Conservation (phyloP, 1,140 invertebrate species). For the Galleria mellonella region DNA sequence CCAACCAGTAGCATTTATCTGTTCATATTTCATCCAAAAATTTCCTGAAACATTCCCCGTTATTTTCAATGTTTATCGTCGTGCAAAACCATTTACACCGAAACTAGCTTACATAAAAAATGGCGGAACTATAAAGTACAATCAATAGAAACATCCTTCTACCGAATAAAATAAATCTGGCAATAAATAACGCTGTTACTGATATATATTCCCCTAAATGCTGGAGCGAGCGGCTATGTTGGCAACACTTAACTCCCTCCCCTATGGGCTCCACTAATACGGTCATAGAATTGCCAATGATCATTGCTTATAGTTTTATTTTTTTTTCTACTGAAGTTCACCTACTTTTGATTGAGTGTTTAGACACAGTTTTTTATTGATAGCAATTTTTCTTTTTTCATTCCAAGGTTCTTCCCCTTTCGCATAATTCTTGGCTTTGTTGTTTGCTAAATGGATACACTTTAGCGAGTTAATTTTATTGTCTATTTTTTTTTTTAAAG, state of each 20-base stretch:
- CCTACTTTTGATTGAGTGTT: constrained; percentile 1
- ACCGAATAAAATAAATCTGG: constrained; percentile 4
- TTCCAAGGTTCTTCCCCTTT: no score
- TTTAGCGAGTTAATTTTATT: no score
- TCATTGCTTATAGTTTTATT: constrained; percentile 1
- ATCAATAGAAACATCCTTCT: neutral
- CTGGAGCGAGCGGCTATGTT: neutral
- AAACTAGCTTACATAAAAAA: no score
- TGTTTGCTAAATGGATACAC: no score
- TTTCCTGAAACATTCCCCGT: no score
- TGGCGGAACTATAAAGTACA: constrained; percentile 1
- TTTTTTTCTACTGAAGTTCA: neutral
- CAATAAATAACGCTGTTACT: constrained; percentile 1
- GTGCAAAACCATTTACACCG: no score
- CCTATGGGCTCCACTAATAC: neutral
- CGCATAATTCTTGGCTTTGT: no score
- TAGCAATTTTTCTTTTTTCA: neutral
- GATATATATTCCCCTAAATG: constrained; percentile 1
- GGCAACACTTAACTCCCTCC: neutral
- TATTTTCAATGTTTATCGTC: no score
- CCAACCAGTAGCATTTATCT: no score
- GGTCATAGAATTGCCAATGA: constrained; percentile 3
- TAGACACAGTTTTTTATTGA: constrained; percentile 1
- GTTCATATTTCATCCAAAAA: no score
- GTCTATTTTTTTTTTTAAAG: no score